Evolutionary conservation across 1,140 invertebrate species (phyloP).

Genomic region (Cydia splendana): DNA sequence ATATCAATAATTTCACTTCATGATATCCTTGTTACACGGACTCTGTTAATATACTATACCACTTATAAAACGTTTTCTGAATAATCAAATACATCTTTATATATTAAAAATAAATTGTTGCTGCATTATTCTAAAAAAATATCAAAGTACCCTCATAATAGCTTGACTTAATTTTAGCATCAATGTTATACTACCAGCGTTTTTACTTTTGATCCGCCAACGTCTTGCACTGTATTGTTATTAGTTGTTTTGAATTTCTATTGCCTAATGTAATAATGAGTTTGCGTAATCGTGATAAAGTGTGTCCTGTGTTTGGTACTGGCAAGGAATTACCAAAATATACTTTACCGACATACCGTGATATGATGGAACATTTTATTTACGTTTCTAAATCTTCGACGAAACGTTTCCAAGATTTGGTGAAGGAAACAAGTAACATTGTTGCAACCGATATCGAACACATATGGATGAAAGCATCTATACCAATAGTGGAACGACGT

Average conservation of each 20-base stretch:
- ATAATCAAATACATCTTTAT: not conserved
- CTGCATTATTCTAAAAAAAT: too few relatives aligned
- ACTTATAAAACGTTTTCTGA: not conserved
- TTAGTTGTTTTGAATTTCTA: not conserved
- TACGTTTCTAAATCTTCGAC: too few relatives aligned
- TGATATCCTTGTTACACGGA: not conserved
- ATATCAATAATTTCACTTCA: slow-evolving; percentile 1
- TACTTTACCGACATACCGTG: too few relatives aligned
- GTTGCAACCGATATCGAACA: slow-evolving; percentile 3
- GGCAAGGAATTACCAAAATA: too few relatives aligned
- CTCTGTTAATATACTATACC: not conserved
- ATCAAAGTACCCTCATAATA: slow-evolving; percentile 4
- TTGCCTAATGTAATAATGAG: not conserved
- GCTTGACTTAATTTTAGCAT: not conserved
- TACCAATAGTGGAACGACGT: slow-evolving; percentile 3
- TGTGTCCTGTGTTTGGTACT: too few relatives aligned
- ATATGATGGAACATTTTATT: too few relatives aligned
- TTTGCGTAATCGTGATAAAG: too few relatives aligned
- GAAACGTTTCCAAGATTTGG: not conserved
- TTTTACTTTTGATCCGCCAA: not conserved
- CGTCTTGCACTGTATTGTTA: not conserved
- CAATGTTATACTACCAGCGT: slow-evolving; percentile 1
- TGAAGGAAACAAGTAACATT: not conserved
- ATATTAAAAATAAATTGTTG: not conserved
- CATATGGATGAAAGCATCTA: slow-evolving; percentile 1